phyloP scores from a whole-genome alignment of 2,113 vertebrate genomes.

The Carassius carassius region DNA sequence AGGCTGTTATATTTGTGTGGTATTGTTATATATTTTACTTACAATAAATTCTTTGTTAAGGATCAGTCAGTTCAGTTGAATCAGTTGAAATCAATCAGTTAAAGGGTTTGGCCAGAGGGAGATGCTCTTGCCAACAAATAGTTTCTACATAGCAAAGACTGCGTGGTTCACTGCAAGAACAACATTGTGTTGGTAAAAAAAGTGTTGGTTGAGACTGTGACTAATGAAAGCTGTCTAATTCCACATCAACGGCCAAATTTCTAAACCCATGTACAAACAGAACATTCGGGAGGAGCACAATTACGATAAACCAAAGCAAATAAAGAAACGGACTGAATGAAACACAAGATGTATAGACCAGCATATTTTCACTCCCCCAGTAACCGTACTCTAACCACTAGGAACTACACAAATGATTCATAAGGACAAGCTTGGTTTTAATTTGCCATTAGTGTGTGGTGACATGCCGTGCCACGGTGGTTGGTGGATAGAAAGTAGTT shows the following conservation, averaged over 20 bases:
- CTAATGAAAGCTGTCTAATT: neutral
- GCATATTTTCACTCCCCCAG: neutral
- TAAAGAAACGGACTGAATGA: constrained; percentile 76
- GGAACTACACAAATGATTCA: neutral
- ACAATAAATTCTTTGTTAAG: neutral
- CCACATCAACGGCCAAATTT: constrained; percentile 82
- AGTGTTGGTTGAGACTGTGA: neutral
- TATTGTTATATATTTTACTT: neutral
- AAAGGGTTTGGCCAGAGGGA: neutral
- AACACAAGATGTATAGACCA: constrained; percentile 10
- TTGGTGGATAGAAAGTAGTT: neutral
- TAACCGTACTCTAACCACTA: constrained; percentile 7
- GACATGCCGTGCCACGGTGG: neutral
- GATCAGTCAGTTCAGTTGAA: neutral
- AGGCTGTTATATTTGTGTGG: neutral
- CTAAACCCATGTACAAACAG: constrained; percentile 79
- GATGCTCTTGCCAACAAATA: constrained; percentile 75
- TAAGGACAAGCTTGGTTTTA: constrained; percentile 5
- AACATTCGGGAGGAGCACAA: constrained; percentile 78
- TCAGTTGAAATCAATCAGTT: neutral
- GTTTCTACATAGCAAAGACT: neutral
- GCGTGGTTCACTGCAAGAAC: neutral
- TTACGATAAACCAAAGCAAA: constrained; percentile 87
- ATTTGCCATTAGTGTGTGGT: neutral
- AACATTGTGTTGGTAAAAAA: constrained; percentile 10